Evolutionary conservation across 2,888 invertebrate genomes (phyloP), one percentile per base, ranked within the genome.

Genomic region (Rhodophaea formosa): DNA sequence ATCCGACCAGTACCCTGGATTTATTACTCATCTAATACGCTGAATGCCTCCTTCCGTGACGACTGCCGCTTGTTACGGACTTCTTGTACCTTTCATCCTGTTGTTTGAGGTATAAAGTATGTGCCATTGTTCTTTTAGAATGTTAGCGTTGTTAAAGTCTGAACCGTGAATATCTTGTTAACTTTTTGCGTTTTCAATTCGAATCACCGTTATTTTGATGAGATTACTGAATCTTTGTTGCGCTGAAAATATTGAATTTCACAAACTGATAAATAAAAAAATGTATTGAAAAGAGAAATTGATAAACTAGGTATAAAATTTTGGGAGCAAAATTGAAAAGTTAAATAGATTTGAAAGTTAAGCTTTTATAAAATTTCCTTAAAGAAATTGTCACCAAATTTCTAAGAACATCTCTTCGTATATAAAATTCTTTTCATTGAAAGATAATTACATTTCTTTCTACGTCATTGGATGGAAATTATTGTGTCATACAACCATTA

Each of bases 1-100:
- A 71, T 65, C 66, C 66, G 64, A 69, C 72, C 70, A 69, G 63
- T 66, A 47, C 63, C 65, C 69, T 68, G 72, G 73, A 74, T 71
- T 75, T 71, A 71, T 74, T 72, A 70, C 68, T 69, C 68, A 68
- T 64, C 64, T 63, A 64, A 61, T 63, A 57, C 47, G 52, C 61
- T 54, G 59, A 63, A 60, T 59, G 52, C 35, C 53, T 60, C 59
- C 47, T 16, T 49, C 45, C 23, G 53, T 10, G 32, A 49, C 51
- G 2, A 32, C 15, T 35, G 8, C 17, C 10, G 51, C 16, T 51
- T 51, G 51, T 23, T 29, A 29, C 46, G 12, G 23, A 39, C 23
- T 46, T 8, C 17, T 46, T 10, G 46, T 51, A 51, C 51, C 51
- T 51, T 51, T 35, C 39, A 51, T 51, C 51, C 51, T 51, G 39